Conservation (phyloP, 2,113 vertebrate genomes). For the Helogale parvula region DNA sequence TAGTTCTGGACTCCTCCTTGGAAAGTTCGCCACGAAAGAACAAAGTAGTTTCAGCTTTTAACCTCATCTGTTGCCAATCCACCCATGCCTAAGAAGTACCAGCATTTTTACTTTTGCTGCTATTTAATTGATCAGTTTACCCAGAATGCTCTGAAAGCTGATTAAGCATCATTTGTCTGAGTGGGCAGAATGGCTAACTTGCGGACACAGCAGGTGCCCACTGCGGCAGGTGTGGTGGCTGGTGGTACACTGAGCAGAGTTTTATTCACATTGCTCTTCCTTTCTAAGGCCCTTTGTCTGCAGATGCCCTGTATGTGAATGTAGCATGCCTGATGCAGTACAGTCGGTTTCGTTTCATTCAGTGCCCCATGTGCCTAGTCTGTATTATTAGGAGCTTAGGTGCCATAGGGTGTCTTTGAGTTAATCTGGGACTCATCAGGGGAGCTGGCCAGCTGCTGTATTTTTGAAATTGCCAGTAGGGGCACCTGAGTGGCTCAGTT, state of each 20-base stretch:
- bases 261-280: background rate
- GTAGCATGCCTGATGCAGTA: background rate
- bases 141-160: background rate
- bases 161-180: background rate
- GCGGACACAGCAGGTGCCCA: background rate
- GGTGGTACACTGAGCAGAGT: background rate
- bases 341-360: background rate
- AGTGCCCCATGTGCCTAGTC: background rate
- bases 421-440: background rate
- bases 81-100: background rate
- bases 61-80: background rate
- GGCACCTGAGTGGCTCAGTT: no score
- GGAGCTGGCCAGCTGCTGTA: background rate
- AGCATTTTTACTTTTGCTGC: background rate
- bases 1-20: background rate
- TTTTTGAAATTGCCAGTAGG: background rate
- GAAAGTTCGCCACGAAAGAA: constrained; percentile 3
- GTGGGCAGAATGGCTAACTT: background rate
- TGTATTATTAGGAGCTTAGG: background rate
- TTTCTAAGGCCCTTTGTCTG: background rate
- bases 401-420: background rate
- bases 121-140: background rate
- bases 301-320: background rate
- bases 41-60: background rate
- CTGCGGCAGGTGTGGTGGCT: background rate